Evolutionary conservation across 2,113 vertebrate species (phyloP), one percentile per base, ranked within the genome.

Genomic region (Pagrus major): DNA sequence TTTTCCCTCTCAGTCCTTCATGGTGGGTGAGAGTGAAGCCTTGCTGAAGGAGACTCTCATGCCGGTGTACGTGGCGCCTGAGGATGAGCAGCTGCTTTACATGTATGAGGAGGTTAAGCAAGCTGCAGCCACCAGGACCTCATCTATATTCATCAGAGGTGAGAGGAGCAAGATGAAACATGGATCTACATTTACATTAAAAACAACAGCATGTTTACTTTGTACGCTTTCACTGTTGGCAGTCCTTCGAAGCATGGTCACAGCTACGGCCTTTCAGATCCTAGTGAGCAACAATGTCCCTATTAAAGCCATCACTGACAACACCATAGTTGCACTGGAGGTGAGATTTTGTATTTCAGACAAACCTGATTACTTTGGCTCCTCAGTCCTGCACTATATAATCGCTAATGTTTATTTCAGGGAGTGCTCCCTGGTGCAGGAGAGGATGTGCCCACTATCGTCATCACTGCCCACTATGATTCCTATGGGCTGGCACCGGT

Each of bases 391-490:
- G 33, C 79, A 9, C 56, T 51, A 37, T 54, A 41, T 60, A 77
- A 63, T 7, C 54, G 37, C 11, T 52, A 21, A 21, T 81, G 69
- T 68, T 44, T 78, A 9, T 85, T 85, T 60, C 76, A 95, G 95
- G 95, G 95, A 25, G 88, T 93, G 14, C 93, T 96, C 59, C 83
- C 83, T 33, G 95, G 94, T 76, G 37, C 80, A 2, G 90, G 81
- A 27, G 93, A 93, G 18, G 95, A 95, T 44, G 58, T 55, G 4
- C 94, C 94, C 33, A 94, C 95, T 3, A 91, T 96, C 2, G 90
- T 96, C 69, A 91, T 96, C 80, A 92, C 95, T 0, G 94, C 95
- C 67, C 93, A 96, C 87, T 96, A 95, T 69, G 95, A 96, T 78
- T 93, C 95, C 7, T 94, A 86, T 33, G 95, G 95, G 9, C 90